Percentiles rank a stretch among this genome's conserved stretches.
Conservation (phyloP, 2,888 invertebrate species). For the Oasisia sp. region DNA sequence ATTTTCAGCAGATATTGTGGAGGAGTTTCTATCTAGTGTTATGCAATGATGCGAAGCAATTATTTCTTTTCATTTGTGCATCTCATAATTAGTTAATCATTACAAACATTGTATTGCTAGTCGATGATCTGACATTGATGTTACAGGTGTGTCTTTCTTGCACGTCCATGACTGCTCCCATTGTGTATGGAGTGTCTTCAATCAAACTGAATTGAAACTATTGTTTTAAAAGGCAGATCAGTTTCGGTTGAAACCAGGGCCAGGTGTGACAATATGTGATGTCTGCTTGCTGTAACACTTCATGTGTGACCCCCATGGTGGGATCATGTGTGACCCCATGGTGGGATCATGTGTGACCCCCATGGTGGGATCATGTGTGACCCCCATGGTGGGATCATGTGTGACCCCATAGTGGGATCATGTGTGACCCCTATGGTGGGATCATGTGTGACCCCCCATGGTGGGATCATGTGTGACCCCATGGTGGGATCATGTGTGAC, state of each 20-base stretch:
- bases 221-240: not conserved
- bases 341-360: not conserved
- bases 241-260: not conserved
- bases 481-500: not conserved
- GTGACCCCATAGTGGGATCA: not conserved
- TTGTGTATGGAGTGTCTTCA: not conserved
- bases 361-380: not conserved
- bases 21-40: not conserved
- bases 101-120: not conserved
- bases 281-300: not conserved
- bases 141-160: not conserved
- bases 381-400: not conserved
- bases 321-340: not conserved
- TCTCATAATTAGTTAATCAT: not conserved
- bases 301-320: no score
- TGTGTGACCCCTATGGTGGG: not conserved
- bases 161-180: not conserved
- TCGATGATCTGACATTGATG: not conserved
- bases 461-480: not conserved
- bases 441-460: not conserved
- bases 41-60: not conserved
- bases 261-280: not conserved
- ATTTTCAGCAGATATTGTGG: not conserved
- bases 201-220: not conserved
- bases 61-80: not conserved